phyloP scores from a whole-genome alignment of 2,797 vertebrate species.

The Amniataba percoides region DNA sequence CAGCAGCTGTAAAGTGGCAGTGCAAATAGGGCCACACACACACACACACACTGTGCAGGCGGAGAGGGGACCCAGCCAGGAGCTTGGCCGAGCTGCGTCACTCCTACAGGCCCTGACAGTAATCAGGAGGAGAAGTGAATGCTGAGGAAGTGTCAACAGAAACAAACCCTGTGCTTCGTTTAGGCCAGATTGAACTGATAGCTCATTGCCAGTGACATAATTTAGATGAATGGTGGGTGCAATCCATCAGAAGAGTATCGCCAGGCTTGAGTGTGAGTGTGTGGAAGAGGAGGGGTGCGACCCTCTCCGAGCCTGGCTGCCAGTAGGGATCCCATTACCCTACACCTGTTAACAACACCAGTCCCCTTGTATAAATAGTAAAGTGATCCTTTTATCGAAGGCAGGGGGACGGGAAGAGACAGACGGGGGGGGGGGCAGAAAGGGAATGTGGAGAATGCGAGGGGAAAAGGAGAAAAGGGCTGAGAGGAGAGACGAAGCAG shows the following conservation, averaged over 20 bases:
- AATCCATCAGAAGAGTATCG: constrained; percentile 86
- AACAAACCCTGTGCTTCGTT: constrained; percentile 80
- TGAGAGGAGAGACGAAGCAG: constrained; percentile 57
- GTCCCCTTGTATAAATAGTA: constrained; percentile 89
- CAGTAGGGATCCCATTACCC: constrained; percentile 90
- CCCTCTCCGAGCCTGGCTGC: constrained; percentile 80
- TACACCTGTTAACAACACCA: constrained; percentile 92
- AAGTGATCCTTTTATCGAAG: constrained; percentile 85
- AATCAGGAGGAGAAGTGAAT: constrained; percentile 79
- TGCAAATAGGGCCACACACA: constrained; percentile 50
- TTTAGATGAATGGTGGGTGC: constrained; percentile 91
- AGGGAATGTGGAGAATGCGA: constrained; percentile 48
- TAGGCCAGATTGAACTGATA: constrained; percentile 85
- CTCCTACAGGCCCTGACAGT: constrained; percentile 69
- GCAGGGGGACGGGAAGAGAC: constrained; percentile 54
- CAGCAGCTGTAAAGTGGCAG: constrained; percentile 57
- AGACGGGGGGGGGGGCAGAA: constrained; percentile 45
- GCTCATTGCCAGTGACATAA: constrained; percentile 90
- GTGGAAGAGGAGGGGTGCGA: constrained; percentile 64
- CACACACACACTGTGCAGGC: constrained; percentile 17
- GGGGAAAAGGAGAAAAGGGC: constrained; percentile 42
- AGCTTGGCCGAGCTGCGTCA: constrained; percentile 48
- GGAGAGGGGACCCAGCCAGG: constrained; percentile 17
- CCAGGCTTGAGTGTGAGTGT: constrained; percentile 58
- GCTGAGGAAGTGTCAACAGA: constrained; percentile 79